Evolutionary conservation across 2,797 vertebrate genomes (phyloP).

Genomic region (Sebastes hubbsi): DNA sequence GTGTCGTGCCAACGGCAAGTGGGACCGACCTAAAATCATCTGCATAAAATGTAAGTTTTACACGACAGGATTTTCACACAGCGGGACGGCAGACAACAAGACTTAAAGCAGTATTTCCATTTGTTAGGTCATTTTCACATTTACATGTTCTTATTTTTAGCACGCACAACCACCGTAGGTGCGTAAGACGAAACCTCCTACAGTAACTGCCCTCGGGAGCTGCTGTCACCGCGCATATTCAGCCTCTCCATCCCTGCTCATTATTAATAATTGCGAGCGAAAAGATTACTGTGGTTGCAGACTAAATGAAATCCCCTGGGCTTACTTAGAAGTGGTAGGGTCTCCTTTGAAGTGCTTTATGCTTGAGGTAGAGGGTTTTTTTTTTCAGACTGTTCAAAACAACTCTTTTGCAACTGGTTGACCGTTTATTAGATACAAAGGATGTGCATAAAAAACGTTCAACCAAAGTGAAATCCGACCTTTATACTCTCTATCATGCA

Average conservation of each 20-base stretch:
- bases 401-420: conserved; percentile 7
- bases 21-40: conserved; percentile 94
- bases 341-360: conserved; percentile 62
- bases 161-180: not conserved
- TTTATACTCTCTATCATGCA: not conserved
- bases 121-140: conserved; percentile 30
- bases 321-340: conserved; percentile 38
- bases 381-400: conserved; percentile 17
- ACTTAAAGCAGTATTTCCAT: conserved; percentile 13
- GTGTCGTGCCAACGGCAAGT: conserved; percentile 93
- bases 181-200: conserved; percentile 13
- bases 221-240: conserved; percentile 43
- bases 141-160: conserved; percentile 41
- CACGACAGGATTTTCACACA: not conserved
- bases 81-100: not conserved
- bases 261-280: conserved; percentile 68
- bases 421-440: conserved; percentile 17
- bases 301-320: conserved; percentile 48
- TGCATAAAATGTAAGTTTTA: conserved; percentile 92
- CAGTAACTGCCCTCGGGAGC: conserved; percentile 32
- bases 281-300: conserved; percentile 44
- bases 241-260: conserved; percentile 36
- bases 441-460: not conserved
- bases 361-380: conserved; percentile 30
- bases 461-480: conserved; percentile 3